Conservation (phyloP, 2,797 vertebrate genomes). For the Dicrostonyx torquatus region DNA sequence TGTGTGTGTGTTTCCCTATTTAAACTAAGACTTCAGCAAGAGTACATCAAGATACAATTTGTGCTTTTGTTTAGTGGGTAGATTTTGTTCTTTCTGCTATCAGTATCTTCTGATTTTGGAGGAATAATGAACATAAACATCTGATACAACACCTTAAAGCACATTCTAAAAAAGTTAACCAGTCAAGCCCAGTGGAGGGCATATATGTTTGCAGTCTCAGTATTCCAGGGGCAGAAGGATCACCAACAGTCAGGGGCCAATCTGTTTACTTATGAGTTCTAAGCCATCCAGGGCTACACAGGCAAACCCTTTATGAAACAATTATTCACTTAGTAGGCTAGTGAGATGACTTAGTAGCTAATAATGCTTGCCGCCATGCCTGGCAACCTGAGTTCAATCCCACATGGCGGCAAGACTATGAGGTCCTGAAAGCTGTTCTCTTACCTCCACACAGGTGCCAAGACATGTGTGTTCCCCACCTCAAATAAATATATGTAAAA, state of each 20-base stretch:
- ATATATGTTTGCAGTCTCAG: not conserved
- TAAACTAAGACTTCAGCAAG: conserved; percentile 9
- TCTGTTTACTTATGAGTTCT: not conserved
- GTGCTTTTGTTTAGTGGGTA: conserved; percentile 41
- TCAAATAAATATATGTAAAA: not conserved
- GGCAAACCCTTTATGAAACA: not conserved
- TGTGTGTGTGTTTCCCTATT: not conserved
- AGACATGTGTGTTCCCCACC: not conserved
- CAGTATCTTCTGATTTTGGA: conserved; percentile 50
- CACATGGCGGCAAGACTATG: too few relatives aligned
- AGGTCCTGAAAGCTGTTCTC: not conserved
- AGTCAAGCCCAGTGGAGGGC: not conserved
- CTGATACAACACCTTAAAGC: conserved; percentile 7
- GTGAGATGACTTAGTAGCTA: not conserved
- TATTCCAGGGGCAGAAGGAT: not conserved
- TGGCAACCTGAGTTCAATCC: not conserved
- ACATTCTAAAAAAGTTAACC: not conserved
- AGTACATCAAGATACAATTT: conserved; percentile 46
- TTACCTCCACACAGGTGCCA: not conserved
- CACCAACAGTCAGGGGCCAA: not conserved
- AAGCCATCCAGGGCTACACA: not conserved
- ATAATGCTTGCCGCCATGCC: too few relatives aligned
- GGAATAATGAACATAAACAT: conserved; percentile 20
- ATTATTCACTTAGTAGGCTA: not conserved
- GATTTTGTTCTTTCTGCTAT: conserved; percentile 55